A percentile compares a stretch with the other conserved stretches of the same genome.
Conservation (phyloP, 2,888 invertebrate species). For the Taphrorychus bicolor region DNA sequence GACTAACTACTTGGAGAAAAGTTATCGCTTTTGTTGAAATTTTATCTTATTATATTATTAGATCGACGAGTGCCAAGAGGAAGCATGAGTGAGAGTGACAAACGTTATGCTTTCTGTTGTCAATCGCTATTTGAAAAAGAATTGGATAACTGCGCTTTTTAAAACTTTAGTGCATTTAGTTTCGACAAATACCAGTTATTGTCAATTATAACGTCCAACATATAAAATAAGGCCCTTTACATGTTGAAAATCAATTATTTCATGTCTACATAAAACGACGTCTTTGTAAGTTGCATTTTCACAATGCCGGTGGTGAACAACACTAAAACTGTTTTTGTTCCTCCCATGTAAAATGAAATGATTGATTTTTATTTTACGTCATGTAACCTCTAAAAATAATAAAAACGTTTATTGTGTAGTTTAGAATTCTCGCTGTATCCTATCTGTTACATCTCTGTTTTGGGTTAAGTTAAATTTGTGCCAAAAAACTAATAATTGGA, state of each 20-base stretch:
- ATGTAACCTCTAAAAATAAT: conserved; percentile 21
- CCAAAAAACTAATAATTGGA: conserved; percentile 23
- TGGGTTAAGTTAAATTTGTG: conserved; percentile 40
- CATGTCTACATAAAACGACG: conserved; percentile 18
- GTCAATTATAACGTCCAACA: conserved; percentile 38
- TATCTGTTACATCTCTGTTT: conserved; percentile 45
- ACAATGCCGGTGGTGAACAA: too few relatives aligned
- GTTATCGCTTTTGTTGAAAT: neutral
- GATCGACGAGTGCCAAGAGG: conserved; percentile 8
- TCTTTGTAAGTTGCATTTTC: too few relatives aligned
- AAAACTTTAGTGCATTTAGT: conserved; percentile 15
- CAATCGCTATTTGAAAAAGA: neutral
- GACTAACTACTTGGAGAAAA: neutral
- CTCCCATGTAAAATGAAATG: neutral
- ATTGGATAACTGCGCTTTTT: conserved; percentile 17
- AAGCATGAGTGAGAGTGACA: conserved; percentile 4
- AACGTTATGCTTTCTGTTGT: conserved; percentile 15
- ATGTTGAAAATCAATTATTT: conserved; percentile 41
- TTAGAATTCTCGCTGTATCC: conserved; percentile 56
- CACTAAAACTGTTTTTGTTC: too few relatives aligned
- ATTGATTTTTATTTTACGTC: conserved; percentile 35
- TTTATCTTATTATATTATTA: neutral
- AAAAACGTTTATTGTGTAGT: conserved; percentile 55
- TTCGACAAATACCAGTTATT: conserved; percentile 14
- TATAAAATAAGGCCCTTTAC: conserved; percentile 44